phyloP scores from a whole-genome alignment of 2,113 vertebrate species.

The Alligator sinensis region DNA sequence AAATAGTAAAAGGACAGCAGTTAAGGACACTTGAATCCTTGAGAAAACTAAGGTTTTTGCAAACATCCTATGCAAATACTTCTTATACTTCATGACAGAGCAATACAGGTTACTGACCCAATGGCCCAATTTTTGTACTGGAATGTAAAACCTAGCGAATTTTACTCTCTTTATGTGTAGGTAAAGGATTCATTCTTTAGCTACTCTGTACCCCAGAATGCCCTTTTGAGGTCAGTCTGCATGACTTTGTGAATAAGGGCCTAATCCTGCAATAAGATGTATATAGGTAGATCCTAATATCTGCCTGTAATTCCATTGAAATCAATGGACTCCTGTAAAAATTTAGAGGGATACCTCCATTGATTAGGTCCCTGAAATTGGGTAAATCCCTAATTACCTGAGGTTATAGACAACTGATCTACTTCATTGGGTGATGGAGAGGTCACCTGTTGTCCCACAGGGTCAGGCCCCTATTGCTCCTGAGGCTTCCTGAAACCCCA shows the following conservation, averaged over 20 bases:
- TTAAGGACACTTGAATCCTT: neutral
- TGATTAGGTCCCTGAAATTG: neutral
- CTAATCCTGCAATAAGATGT: neutral
- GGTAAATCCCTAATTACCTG: neutral
- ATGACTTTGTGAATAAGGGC: neutral
- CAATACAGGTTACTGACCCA: no score
- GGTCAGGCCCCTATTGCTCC: no score
- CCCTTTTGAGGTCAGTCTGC: neutral
- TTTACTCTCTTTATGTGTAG: neutral
- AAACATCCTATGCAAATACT: neutral
- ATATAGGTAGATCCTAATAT: neutral
- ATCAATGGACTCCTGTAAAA: neutral
- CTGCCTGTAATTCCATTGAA: neutral
- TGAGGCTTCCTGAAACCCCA: no score
- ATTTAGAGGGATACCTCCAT: neutral
- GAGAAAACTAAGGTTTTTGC: neutral
- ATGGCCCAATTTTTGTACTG: no score
- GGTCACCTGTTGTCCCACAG: no score
- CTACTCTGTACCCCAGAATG: neutral
- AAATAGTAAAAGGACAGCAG: accelerated
- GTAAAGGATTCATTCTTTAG: neutral
- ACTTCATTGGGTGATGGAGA: no score
- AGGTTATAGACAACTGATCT: neutral
- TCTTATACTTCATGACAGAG: neutral
- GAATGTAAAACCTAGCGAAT: no score